Evolutionary conservation across 2,888 invertebrate genomes (phyloP).

Genomic region (Serripes groenlandicus): DNA sequence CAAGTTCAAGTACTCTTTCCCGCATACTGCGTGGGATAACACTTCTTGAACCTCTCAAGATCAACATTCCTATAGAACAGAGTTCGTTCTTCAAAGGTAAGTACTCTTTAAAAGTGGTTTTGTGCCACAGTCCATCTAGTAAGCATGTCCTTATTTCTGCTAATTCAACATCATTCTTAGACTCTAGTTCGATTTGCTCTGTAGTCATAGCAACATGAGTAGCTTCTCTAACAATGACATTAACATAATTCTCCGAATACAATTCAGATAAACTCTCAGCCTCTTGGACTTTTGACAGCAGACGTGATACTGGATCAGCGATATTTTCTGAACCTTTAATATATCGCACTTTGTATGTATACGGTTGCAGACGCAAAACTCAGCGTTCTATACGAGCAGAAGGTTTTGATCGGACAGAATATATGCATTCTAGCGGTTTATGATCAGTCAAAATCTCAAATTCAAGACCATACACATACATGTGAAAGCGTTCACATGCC

Average conservation of each 20-base stretch:
- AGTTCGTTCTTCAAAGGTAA: constrained; percentile 21
- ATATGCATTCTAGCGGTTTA: constrained; percentile 75
- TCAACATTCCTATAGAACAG: constrained; percentile 27
- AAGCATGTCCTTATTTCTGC: constrained; percentile 10
- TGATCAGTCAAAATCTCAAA: constrained; percentile 73
- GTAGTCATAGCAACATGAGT: constrained; percentile 22
- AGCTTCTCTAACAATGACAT: not conserved
- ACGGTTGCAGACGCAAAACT: constrained; percentile 67
- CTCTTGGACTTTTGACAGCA: constrained; percentile 1
- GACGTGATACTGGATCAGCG: constrained; percentile 50
- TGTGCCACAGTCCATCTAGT: constrained; percentile 14
- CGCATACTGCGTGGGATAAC: constrained; percentile 25
- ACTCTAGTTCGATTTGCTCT: constrained; percentile 22
- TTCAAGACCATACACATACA: constrained; percentile 69
- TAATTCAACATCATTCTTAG: constrained; percentile 32
- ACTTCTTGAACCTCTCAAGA: constrained; percentile 31
- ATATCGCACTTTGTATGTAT: constrained; percentile 53
- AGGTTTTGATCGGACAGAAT: constrained; percentile 60
- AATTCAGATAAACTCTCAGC: not conserved
- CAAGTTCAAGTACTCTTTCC: constrained; percentile 29
- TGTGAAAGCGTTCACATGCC: constrained; percentile 73
- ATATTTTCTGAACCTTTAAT: constrained; percentile 54
- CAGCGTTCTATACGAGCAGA: constrained; percentile 59
- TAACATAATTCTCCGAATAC: no score
- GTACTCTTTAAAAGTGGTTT: constrained; percentile 13